Base-by-base conservation (phyloP, 2,797 vertebrate genomes). In the Taeniopygia guttata region DNA sequence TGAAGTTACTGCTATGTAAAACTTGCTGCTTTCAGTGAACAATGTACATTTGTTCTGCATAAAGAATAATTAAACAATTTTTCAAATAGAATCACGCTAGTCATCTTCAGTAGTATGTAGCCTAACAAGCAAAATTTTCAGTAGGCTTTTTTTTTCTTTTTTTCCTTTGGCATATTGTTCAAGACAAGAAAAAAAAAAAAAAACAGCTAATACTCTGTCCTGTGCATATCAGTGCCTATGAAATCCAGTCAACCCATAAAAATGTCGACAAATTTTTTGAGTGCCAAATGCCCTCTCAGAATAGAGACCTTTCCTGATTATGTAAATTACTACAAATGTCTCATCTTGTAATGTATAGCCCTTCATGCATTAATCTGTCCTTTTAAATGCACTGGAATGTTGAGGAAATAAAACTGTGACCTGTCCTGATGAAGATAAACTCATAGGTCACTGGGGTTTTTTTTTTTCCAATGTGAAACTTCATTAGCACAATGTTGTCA, bases 401-500 rank as follows among this genome's bases (percentile, higher is more conserved):
- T 85, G 48, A 70, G 32, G 40, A 69, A 80, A n/a, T 49, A 83
- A 51, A 12, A 2, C 15, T 74, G 2, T 83, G 66, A 87, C 29
- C 23, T 81, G 67, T 90, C 56, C 29, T 14, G 42, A 73, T 86
- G 79, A n/a, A 34, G n/a, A 72, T 70, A 76, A 88, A 77, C 55
- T 25, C 22, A n/a, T 5, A 49, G 34, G 45, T 75, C 36, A 19
- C 55, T 89, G 27, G 13, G 16, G 0, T 0, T 36, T 38, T 38
- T 19, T 43, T 84, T 90, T 74, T 94, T 80, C 45, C n/a, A 85
- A 66, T 34, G 4, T 18, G 6, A 56, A 13, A n/a, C 51, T 55
- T 94, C 79, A 83, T 93, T 95, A 95, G 76, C 77, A 63, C 49
- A 83, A 63, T 81, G 87, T 92, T 87, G 18, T 90, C 76, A 43